Conservation (phyloP, 2,113 vertebrate genomes). For the Paradoxurus hermaphroditus region DNA sequence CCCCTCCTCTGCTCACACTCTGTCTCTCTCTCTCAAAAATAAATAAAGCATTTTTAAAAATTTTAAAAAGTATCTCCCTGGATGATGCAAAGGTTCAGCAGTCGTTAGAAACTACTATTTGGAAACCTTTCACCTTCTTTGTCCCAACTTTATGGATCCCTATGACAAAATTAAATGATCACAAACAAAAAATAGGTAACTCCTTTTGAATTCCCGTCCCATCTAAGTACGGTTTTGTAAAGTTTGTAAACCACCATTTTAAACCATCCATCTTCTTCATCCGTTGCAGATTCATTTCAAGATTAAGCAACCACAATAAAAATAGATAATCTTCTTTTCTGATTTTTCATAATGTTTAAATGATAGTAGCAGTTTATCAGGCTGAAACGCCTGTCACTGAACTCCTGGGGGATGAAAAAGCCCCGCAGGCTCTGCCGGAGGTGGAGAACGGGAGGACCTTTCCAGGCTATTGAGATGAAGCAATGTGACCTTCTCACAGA, state of each 20-base stretch:
- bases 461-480: background rate
- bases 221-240: background rate
- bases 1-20: too few species aligned
- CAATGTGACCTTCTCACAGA: background rate
- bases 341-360: background rate
- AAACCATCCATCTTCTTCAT: background rate
- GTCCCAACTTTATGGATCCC: background rate
- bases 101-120: background rate
- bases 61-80: background rate
- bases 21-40: too few species aligned
- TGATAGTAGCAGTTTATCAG: background rate
- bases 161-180: background rate
- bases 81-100: background rate
- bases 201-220: background rate
- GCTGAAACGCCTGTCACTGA: background rate
- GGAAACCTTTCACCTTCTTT: background rate
- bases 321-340: background rate
- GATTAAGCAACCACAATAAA: background rate
- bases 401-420: background rate
- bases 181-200: background rate
- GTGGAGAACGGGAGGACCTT: background rate
- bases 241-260: background rate
- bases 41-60: too few species aligned
- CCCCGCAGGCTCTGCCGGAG: background rate
- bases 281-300: background rate